Evolutionary conservation across 2,888 invertebrate species (phyloP).

Genomic region (Harpalus rufipes): DNA sequence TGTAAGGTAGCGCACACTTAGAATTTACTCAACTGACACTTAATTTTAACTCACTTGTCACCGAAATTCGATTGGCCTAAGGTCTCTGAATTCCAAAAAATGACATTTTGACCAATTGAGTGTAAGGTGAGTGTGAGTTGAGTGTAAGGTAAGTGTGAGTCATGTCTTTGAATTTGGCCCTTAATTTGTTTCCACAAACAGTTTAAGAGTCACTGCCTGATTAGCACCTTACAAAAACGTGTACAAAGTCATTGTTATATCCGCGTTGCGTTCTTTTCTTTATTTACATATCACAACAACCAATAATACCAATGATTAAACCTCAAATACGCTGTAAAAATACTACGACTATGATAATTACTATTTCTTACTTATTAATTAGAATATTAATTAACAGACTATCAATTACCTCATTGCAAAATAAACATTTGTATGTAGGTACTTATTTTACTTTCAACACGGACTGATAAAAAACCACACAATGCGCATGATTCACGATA

Average conservation of each 20-base stretch:
- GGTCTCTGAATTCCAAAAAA: no score
- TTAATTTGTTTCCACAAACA: no score
- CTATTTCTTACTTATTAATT: conserved; percentile 28
- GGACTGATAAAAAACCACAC: neutral
- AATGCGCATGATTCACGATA: conserved; percentile 3
- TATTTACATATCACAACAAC: conserved; percentile 15
- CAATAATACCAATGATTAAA: conserved; percentile 17
- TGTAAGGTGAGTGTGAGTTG: no score
- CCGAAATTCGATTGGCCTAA: no score
- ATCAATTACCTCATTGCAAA: conserved; percentile 37
- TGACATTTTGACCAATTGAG: no score
- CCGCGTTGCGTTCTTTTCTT: conserved; percentile 9
- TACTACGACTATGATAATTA: conserved; percentile 13
- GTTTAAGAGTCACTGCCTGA: no score
- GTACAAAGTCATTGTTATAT: conserved; percentile 18
- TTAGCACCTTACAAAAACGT: no score
- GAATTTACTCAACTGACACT: no score
- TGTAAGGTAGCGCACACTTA: no score
- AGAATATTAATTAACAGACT: conserved; percentile 25
- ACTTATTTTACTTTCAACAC: conserved; percentile 17
- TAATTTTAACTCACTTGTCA: no score
- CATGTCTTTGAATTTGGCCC: no score
- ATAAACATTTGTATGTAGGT: neutral
- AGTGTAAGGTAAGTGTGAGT: no score
- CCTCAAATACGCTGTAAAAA: neutral